Evolutionary conservation across 2,113 vertebrate genomes (phyloP), one percentile per base, ranked within the genome.

Genomic region (Centrocercus urophasianus): DNA sequence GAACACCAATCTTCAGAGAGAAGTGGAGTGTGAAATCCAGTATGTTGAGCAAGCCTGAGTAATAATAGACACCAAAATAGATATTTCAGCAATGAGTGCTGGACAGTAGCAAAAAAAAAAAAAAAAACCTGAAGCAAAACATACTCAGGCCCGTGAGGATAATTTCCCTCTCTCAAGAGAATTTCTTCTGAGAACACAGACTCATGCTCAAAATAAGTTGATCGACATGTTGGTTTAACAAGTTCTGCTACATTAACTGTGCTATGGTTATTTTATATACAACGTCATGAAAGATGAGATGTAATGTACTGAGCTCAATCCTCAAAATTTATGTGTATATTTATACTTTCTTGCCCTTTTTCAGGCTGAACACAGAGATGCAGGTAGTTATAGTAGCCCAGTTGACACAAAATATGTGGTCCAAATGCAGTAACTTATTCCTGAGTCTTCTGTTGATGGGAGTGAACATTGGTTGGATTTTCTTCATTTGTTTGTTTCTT

Each of bases 11-110:
- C 78, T 93, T 88, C 78, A 64, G 81, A 80, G 70, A 82, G 75
- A 95, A 80, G 36, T 73, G 50, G 75, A 78, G 72, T 91, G 85
- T 95, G 91, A 94, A 95, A 93, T 77, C 38, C 60, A 65, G 85
- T 83, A 45, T 80, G 77, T 71, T 93, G 90, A 94, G 82, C 63
- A 85, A 92, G 74, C 57, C 77, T 89, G 65, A 78, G 86, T 57
- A 86, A 83, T 74, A 91, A 77, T 5, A 93, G 60, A 76, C 45
- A 78, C 45, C 7, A 64, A 88, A 93, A 60, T 17, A 91, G 75
- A n/a, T 96, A 89, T 64, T 94, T 86, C 74, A 83, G 78, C 80
- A 67, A 64, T 83, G 61, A 52, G 43, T 81, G 38, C 45, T 73
- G 74, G 63, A 56, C 48, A 80, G 50, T 66, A 65, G 54, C 5